Evolutionary conservation across 2,113 vertebrate species (phyloP).

Genomic region (Thinocorus orbignyianus): DNA sequence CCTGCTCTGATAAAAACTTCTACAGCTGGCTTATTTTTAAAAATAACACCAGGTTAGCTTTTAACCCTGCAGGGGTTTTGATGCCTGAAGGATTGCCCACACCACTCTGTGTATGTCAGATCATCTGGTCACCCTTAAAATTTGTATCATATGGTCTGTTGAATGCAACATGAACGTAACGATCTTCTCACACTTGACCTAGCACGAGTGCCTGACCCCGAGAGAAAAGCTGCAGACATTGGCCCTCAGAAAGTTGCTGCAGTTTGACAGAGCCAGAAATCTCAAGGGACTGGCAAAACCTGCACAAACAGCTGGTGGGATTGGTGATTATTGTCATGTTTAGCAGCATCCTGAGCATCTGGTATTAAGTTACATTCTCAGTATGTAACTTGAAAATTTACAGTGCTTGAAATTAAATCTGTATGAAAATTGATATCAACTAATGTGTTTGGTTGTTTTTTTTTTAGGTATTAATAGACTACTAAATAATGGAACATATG

Average conservation of each 20-base stretch:
- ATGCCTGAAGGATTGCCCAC: background rate
- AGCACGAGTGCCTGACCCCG: background rate
- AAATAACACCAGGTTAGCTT: background rate
- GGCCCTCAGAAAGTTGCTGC: background rate
- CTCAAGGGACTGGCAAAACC: background rate
- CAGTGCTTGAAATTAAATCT: background rate
- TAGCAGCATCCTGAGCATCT: background rate
- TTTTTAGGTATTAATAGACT: conserved; percentile 91
- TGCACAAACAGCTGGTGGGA: background rate
- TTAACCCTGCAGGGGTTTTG: background rate
- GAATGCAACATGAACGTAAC: background rate
- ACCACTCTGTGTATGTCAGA: background rate
- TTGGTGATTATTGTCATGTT: background rate
- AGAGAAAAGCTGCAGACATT: background rate
- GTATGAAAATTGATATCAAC: background rate
- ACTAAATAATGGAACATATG: conserved; percentile 92
- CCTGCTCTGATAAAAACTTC: background rate
- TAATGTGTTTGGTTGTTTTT: background rate
- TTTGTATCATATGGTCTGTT: background rate
- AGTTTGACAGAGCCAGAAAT: background rate
- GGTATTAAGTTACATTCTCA: background rate
- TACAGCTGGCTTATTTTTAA: background rate
- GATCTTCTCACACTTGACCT: background rate
- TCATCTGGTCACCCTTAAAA: background rate
- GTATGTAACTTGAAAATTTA: background rate